Percentiles rank a stretch among this genome's conserved stretches.
phyloP scores from a whole-genome alignment of 64 coral and sea anemone genomes.

The Actinia tenebrosa region DNA sequence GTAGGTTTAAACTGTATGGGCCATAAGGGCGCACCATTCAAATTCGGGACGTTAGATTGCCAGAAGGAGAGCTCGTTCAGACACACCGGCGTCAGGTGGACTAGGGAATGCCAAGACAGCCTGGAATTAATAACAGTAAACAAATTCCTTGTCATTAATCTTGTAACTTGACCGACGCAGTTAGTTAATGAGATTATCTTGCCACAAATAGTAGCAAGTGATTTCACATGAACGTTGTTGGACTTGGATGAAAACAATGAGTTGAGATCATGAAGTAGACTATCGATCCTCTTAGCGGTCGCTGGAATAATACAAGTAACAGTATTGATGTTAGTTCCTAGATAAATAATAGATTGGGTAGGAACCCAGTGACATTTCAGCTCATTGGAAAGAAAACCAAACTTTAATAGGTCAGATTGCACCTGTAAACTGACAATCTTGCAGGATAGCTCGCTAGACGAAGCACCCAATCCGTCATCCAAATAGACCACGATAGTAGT shows the following conservation, averaged over 20 bases:
- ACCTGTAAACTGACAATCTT: constrained; percentile 25
- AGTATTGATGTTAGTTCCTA: constrained; percentile 38
- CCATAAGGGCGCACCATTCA: constrained; percentile 16
- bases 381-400: constrained; percentile 30
- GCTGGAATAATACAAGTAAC: constrained; percentile 22
- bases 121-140: constrained; percentile 26
- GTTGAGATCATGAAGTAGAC: neutral
- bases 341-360: constrained; percentile 21
- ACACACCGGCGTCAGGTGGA: neutral
- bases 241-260: neutral
- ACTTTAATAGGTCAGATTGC: constrained; percentile 32
- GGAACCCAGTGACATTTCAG: constrained; percentile 51
- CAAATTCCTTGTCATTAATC: constrained; percentile 36
- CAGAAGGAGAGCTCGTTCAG: constrained; percentile 7
- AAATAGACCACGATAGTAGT: constrained; percentile 29
- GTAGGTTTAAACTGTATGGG: constrained; percentile 13
- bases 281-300: constrained; percentile 28
- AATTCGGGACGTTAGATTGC: neutral
- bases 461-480: constrained; percentile 28
- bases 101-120: neutral
- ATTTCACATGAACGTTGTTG: constrained; percentile 4
- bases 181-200: constrained; percentile 32
- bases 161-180: constrained; percentile 31
- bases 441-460: neutral
- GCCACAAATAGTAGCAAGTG: constrained; percentile 15